Conservation (phyloP, 2,797 vertebrate genomes). For the Nyctalus aviator region DNA sequence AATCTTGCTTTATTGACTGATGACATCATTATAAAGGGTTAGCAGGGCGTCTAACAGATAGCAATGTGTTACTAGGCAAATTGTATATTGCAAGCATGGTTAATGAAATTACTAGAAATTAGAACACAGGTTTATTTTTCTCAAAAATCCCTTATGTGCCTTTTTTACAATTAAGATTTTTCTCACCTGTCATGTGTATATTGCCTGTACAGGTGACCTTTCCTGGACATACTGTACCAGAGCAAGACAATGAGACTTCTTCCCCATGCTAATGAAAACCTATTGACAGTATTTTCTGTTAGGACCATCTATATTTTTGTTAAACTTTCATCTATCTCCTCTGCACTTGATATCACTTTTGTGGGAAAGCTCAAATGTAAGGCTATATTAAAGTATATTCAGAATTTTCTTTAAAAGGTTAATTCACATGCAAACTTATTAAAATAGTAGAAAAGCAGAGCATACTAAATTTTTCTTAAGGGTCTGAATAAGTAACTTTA, state of each 20-base stretch:
- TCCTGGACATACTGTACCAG: background rate
- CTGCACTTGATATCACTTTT: background rate
- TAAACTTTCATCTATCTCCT: background rate
- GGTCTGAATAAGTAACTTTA: background rate
- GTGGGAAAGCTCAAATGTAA: conserved; percentile 18
- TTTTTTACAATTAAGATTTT: conserved; percentile 42
- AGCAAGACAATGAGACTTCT: background rate
- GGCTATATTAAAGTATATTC: conserved; percentile 9
- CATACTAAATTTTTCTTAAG: conserved; percentile 42
- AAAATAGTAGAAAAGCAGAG: conserved; percentile 37
- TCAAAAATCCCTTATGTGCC: background rate
- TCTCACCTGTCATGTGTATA: background rate
- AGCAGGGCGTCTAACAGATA: background rate
- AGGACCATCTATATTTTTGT: background rate
- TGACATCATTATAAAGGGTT: conserved; percentile 84
- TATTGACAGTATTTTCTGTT: background rate
- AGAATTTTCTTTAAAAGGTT: conserved; percentile 49
- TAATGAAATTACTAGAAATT: conserved; percentile 34
- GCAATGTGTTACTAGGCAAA: background rate
- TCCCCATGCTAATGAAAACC: background rate
- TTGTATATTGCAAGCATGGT: background rate
- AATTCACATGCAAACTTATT: conserved; percentile 15
- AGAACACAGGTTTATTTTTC: background rate
- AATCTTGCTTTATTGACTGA: conserved; percentile 84
- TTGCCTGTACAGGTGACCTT: background rate